phyloP scores from a whole-genome alignment of 2,797 vertebrate species.

The Xerus rutilus region DNA sequence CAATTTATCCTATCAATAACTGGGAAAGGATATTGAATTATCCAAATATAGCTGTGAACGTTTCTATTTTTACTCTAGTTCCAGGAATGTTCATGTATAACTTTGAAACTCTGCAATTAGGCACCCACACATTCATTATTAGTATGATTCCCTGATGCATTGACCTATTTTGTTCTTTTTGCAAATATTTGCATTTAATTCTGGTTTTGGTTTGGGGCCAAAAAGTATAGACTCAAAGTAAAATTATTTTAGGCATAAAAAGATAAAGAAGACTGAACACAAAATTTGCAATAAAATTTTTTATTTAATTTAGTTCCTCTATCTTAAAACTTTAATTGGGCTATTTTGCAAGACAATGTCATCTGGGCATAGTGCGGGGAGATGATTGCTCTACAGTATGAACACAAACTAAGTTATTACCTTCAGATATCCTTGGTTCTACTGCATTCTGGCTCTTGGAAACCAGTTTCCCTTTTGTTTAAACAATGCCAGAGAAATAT shows the following conservation, averaged over 20 bases:
- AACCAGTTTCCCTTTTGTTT: background rate
- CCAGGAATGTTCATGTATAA: background rate
- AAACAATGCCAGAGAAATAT: background rate
- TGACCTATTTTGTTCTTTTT: background rate
- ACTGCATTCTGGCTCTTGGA: background rate
- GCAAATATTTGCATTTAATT: background rate
- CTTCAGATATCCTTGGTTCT: background rate
- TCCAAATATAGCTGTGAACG: background rate
- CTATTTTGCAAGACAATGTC: background rate
- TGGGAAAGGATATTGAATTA: background rate
- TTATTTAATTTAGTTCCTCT: background rate
- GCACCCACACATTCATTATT: background rate
- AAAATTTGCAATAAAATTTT: background rate
- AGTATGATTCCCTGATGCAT: background rate
- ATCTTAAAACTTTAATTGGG: background rate
- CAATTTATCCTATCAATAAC: background rate
- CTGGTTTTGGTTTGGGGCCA: background rate
- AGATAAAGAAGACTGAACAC: background rate
- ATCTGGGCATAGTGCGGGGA: background rate
- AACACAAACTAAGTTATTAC: background rate
- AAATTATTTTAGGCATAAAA: background rate
- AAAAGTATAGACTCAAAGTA: background rate
- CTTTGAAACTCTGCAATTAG: background rate
- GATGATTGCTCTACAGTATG: background rate
- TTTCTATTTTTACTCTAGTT: background rate